Conservation (phyloP, 2,113 vertebrate genomes). For the Salvelinus fontinalis region DNA sequence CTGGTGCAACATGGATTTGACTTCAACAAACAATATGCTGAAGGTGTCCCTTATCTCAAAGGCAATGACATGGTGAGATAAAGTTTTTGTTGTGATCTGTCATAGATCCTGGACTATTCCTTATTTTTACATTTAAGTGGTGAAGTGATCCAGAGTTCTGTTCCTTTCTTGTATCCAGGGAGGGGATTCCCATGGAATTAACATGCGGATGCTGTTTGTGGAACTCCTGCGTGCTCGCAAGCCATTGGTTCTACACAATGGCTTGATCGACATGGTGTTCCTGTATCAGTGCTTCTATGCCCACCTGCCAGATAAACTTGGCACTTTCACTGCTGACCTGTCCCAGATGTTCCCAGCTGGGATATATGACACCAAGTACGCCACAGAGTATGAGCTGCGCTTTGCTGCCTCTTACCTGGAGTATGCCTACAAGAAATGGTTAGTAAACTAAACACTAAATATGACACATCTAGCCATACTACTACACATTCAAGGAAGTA, state of each 20-base stretch:
- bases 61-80: conserved; percentile 89
- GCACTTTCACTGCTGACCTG: conserved; percentile 90
- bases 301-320: conserved; percentile 86
- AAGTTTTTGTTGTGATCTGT: too few relatives aligned
- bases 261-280: conserved; percentile 93
- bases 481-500: too few relatives aligned
- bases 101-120: too few relatives aligned
- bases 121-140: too few relatives aligned
- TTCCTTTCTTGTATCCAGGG: conserved; percentile 68
- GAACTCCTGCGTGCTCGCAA: conserved; percentile 89
- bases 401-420: conserved; percentile 92
- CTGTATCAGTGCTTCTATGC: conserved; percentile 96
- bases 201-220: conserved; percentile 86
- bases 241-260: conserved; percentile 91
- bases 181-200: conserved; percentile 79
- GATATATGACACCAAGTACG: conserved; percentile 94
- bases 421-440: conserved; percentile 96
- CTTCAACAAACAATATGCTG: conserved; percentile 95
- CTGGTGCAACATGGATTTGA: conserved; percentile 98
- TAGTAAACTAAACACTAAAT: not conserved
- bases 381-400: conserved; percentile 88
- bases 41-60: conserved; percentile 90
- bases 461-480: too few relatives aligned
- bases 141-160: not conserved
- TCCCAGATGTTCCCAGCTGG: conserved; percentile 95